Conservation (phyloP, 2,797 vertebrate species). For the Tinamus major region DNA sequence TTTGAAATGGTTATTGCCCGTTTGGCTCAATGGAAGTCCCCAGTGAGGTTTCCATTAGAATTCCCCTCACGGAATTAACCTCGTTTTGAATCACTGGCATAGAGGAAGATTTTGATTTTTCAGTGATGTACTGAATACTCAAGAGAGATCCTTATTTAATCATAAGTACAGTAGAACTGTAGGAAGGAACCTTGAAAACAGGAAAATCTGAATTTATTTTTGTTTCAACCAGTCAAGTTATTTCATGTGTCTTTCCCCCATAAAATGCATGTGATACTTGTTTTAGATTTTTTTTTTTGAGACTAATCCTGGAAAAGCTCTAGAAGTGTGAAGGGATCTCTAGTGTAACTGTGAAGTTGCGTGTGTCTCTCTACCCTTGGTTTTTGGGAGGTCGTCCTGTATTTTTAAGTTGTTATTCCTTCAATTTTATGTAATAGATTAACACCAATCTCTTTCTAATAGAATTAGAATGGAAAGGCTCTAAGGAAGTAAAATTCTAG, state of each 20-base stretch:
- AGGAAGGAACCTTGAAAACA: not conserved
- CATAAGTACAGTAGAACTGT: not conserved
- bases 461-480: not conserved
- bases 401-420: not conserved
- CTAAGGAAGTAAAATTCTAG: not conserved
- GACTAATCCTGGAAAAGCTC: not conserved
- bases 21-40: not conserved
- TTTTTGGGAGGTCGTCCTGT: not conserved
- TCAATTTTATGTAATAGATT: not conserved
- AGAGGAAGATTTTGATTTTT: not conserved
- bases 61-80: not conserved
- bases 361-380: not conserved
- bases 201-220: slow-evolving; percentile 40
- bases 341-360: not conserved
- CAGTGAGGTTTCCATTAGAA: not conserved
- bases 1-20: not conserved
- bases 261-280: not conserved
- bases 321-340: not conserved
- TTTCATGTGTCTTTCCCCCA: not conserved
- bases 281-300: not conserved
- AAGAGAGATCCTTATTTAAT: not conserved
- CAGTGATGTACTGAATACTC: not conserved
- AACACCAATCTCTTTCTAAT: not conserved
- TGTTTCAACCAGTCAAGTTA: not conserved
- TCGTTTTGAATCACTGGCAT: not conserved